Evolutionary conservation across 1,140 invertebrate genomes (phyloP).

Genomic region (Lepidurus apus): DNA sequence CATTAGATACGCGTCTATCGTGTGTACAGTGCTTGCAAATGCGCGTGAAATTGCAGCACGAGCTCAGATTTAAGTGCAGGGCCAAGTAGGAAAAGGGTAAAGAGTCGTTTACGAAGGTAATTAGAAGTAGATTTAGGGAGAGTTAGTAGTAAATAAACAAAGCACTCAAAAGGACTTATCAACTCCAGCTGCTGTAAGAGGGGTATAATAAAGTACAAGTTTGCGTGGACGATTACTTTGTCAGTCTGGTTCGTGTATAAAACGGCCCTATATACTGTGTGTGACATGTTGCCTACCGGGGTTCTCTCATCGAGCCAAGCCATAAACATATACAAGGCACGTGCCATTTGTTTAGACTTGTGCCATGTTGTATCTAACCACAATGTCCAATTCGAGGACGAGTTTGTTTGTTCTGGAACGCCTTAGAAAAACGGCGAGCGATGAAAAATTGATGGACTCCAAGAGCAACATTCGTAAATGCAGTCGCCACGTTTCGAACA

Average conservation of each 20-base stretch:
- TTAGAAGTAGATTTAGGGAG: too few species aligned
- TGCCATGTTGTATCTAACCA: not conserved
- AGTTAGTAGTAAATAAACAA: too few species aligned
- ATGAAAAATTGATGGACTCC: slow-evolving; percentile 14
- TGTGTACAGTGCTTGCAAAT: too few species aligned
- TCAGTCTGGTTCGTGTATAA: not conserved
- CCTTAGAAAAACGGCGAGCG: not conserved
- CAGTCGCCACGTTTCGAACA: not conserved
- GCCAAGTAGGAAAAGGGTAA: too few species aligned
- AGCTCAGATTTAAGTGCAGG: too few species aligned
- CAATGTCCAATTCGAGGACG: not conserved
- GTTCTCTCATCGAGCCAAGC: not conserved
- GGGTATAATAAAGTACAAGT: too few species aligned
- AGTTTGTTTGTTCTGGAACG: not conserved
- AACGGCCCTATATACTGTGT: not conserved
- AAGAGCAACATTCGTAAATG: not conserved
- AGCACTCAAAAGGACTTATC: too few species aligned
- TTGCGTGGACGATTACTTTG: too few species aligned
- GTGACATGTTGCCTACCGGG: not conserved
- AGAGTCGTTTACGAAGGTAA: too few species aligned
- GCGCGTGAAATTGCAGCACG: too few species aligned
- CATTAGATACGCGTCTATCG: too few species aligned
- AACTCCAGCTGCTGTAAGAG: too few species aligned
- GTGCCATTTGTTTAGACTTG: slow-evolving; percentile 8
- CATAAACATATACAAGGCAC: slow-evolving; percentile 14